Base-by-base conservation (phyloP, 1,140 invertebrate species). In the Leucophenga varia region DNA sequence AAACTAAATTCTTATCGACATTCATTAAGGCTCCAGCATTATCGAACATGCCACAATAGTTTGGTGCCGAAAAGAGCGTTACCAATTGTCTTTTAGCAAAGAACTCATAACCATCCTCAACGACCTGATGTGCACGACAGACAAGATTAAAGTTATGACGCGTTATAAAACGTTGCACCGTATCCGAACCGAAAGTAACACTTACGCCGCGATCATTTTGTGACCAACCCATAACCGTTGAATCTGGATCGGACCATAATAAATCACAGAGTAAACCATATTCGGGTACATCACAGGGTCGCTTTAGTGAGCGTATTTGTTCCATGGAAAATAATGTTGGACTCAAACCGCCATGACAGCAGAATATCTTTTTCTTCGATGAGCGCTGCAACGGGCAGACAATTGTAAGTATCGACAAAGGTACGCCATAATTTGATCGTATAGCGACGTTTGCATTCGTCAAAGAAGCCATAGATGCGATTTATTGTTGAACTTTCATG, bases 21-120 rank as follows among this genome's bases (percentile, higher is more conserved):
- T 90, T 94, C 95, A 98, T 97, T 95, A 99, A 98, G 43, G 93
- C 95, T 48, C 79, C 80, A 31, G 97, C 96, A 79, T 99, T 99
- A 74, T 99, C 97, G 76, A 99, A 99, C 79, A 99, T 95, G 3
- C 89, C 90, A 72, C 89, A 92, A 74, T 93, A 92, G 61, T 91
- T 91, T 3, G 87, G 87, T 1, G 48, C 91, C 2, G 88, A 91
- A 68, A 99, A 99, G 12, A 99, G 78, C 4, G 97, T 98, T 9
- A 99, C 94, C 39, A 98, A 80, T 71, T 97, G 94, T 49, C 95
- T 82, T 76, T 98, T 97, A 2, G 94, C 94, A 75, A 98, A 98
- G 77, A 98, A 98, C 78, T 98, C 95, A 76, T 98, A 98, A 3
- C 95, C 95, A 78, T 98, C 95, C 80, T 98, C 94, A 2, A 97